Evolutionary conservation across 2,888 invertebrate species (phyloP).

Genomic region (Clitarchus hookeri): DNA sequence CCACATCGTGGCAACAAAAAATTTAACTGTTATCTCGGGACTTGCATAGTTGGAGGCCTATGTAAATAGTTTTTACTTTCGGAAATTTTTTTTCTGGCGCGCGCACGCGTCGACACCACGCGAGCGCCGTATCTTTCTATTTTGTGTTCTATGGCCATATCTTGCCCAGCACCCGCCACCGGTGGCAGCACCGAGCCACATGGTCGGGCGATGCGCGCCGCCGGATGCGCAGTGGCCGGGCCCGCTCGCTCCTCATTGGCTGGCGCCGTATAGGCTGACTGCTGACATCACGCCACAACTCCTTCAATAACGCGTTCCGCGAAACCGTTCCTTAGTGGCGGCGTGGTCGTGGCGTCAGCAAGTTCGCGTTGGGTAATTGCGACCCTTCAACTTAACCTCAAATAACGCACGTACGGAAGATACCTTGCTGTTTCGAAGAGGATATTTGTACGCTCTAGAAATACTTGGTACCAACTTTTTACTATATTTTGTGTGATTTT

Average conservation of each 20-base stretch:
- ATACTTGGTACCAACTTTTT: not conserved
- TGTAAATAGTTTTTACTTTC: too few species aligned
- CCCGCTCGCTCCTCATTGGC: not conserved
- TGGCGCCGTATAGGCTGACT: not conserved
- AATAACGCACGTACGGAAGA: too few species aligned
- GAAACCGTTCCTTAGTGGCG: not conserved
- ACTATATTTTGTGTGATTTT: too few species aligned
- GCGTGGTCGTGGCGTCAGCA: too few species aligned
- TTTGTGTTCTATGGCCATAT: not conserved
- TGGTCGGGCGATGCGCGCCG: slow-evolving; percentile 17
- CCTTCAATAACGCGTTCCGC: not conserved
- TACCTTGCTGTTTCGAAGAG: not conserved
- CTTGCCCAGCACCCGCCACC: not conserved
- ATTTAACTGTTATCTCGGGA: too few species aligned
- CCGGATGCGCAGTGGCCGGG: not conserved
- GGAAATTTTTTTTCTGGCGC: too few species aligned
- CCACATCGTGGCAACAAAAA: too few species aligned
- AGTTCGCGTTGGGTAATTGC: too few species aligned
- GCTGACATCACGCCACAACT: slow-evolving; percentile 16
- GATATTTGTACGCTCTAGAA: not conserved
- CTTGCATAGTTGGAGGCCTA: too few species aligned
- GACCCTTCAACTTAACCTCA: too few species aligned
- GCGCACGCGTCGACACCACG: not conserved
- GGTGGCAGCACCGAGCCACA: not conserved
- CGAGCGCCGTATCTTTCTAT: not conserved